phyloP scores from a whole-genome alignment of 1,140 invertebrate species.

The Aphelenchoides avenae region DNA sequence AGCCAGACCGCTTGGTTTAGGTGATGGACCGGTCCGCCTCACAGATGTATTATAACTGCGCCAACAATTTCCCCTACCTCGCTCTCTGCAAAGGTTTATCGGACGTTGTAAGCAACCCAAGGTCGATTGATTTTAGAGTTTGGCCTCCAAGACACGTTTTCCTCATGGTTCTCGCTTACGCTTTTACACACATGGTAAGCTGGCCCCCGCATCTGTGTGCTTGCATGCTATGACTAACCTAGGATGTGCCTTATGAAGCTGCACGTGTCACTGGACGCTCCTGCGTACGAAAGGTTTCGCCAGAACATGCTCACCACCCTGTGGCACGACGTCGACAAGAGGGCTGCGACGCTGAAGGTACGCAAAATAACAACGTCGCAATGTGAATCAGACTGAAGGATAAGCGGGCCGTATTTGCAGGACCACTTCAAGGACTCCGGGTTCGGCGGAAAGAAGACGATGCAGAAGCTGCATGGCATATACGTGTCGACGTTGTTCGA shows the following conservation, averaged over 20 bases:
- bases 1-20: no score
- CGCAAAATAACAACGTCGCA: no score
- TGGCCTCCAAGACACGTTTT: conserved; percentile 26
- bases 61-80: conserved; percentile 35
- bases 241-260: conserved; percentile 29
- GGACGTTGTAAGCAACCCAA: conserved; percentile 4
- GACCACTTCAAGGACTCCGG: conserved; percentile 2
- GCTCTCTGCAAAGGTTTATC: conserved; percentile 20
- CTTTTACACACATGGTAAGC: conserved; percentile 29
- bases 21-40: conserved; percentile 28
- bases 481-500: conserved; percentile 35
- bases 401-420: background rate
- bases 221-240: background rate
- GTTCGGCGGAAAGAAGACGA: conserved; percentile 8
- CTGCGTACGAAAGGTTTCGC: conserved; percentile 22
- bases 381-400: background rate
- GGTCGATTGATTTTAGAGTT: conserved; percentile 26
- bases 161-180: conserved; percentile 33
- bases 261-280: conserved; percentile 24
- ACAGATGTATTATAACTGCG: conserved; percentile 36
- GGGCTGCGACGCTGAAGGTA: no score
- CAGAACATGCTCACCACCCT: conserved; percentile 13
- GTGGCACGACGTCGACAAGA: conserved; percentile 30
- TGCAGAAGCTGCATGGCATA: conserved; percentile 30
- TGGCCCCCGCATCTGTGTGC: no score